Percentiles rank a stretch among this genome's conserved stretches.
Conservation (phyloP, 2,113 vertebrate species). For the Sus scrofa region T2T-Sscrofa CM000825.6:44661001-44661500, state of each 20-base stretch:
- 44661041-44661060: not conserved
- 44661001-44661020: not conserved
- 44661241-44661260: not conserved
- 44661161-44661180: not conserved
- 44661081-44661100: not conserved
- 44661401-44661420: not conserved
- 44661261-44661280: not conserved
- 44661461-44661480: not conserved
- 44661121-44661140: not conserved
- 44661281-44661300: not conserved
- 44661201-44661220: not conserved
- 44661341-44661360: not conserved
- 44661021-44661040: not conserved
- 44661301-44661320: not conserved
- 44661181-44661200: not conserved
- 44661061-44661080: not conserved
- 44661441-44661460: not conserved
- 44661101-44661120: not conserved
- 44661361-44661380: not conserved
- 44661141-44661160: not conserved
- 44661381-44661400: not conserved
- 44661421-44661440: not conserved
- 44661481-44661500: not conserved
- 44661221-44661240: not conserved
- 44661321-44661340: not conserved